Evolutionary conservation across 2,888 invertebrate species (phyloP), one percentile per base, ranked within the genome.

Genomic region (Ectemnius lituratus): DNA sequence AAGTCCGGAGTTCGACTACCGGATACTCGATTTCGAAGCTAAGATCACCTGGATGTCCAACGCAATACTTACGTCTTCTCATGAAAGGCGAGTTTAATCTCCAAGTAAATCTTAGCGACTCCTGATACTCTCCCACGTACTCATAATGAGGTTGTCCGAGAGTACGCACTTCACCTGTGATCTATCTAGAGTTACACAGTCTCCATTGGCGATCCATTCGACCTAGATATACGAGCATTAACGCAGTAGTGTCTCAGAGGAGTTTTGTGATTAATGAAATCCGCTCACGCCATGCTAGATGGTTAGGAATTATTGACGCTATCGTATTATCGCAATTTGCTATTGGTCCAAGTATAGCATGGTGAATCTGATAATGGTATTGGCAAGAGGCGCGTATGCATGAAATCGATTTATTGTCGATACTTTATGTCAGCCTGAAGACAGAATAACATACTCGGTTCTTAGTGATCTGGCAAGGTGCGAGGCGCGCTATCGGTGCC

Each of bases 311-410:
- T 37, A 37, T 6, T 37, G 37, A 8, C 37, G 65, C 65, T 28
- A 65, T 56, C 60, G 65, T 64, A 77, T 60, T 63, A 77, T 68
- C 62, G 60, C 73, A 67, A 66, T 73, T 47, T 66, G 67, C 63
- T 68, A 71, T 71, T 75, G 27, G 75, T 59, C 47, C 59, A 79
- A 81, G 81, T 79, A 75, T 79, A 75, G 75, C 79, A 1, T 77
- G 76, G 75, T 65, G 64, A 70, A 81, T 83, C 81, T 79, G 81
- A 84, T 83, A 83, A 80, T 37, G 8, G 37, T 0, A 37, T 37
- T 37, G 37, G 37, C 8, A 37, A 6, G 8, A 8, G 1, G 37
- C 8, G 1, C 37, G 37, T 37, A 8, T 6, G 37, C 37, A 37
- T 37, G 37, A 37, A 37, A 82, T 76, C 70, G 74, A 78, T 71